Conservation (phyloP, 2,797 vertebrate species). For the Jordanella pulchra region DNA sequence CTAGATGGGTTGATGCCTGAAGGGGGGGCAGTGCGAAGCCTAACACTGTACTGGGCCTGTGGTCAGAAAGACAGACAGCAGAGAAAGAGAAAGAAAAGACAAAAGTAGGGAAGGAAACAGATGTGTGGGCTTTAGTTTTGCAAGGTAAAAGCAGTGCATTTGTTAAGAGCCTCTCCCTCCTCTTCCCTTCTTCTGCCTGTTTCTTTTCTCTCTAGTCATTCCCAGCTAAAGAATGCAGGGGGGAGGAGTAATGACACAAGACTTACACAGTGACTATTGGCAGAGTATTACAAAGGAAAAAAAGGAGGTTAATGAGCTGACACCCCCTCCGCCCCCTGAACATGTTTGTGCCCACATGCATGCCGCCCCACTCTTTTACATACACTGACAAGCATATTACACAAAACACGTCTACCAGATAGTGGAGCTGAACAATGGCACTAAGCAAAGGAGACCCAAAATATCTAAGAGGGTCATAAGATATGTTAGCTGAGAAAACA, state of each 20-base stretch:
- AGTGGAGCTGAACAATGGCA: slow-evolving; percentile 43
- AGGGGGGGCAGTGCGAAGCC: slow-evolving; percentile 78
- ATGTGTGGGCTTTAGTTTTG: slow-evolving; percentile 71
- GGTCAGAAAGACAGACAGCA: slow-evolving; percentile 75
- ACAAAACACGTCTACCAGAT: slow-evolving; percentile 46
- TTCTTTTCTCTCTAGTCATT: slow-evolving; percentile 33
- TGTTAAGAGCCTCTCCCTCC: slow-evolving; percentile 62
- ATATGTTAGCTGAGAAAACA: slow-evolving; percentile 6
- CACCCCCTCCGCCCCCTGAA: slow-evolving; percentile 66
- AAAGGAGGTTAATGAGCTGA: slow-evolving; percentile 79
- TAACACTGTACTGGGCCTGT: slow-evolving; percentile 85
- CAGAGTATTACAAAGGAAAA: slow-evolving; percentile 51
- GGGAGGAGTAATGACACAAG: slow-evolving; percentile 73
- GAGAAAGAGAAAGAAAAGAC: slow-evolving; percentile 67
- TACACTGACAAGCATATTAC: slow-evolving; percentile 59
- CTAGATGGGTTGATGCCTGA: slow-evolving; percentile 81
- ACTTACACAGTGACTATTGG: slow-evolving; percentile 68
- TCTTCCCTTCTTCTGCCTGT: slow-evolving; percentile 15
- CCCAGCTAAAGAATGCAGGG: slow-evolving; percentile 48
- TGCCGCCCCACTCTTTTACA: slow-evolving; percentile 47
- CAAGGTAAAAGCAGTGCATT: slow-evolving; percentile 67
- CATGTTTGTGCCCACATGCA: slow-evolving; percentile 54
- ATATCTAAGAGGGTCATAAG: slow-evolving; percentile 28
- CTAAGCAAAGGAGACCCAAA: slow-evolving; percentile 44
- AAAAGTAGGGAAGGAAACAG: slow-evolving; percentile 70